Conservation (phyloP, 2,797 vertebrate species). For the Myotis vivesi region DNA sequence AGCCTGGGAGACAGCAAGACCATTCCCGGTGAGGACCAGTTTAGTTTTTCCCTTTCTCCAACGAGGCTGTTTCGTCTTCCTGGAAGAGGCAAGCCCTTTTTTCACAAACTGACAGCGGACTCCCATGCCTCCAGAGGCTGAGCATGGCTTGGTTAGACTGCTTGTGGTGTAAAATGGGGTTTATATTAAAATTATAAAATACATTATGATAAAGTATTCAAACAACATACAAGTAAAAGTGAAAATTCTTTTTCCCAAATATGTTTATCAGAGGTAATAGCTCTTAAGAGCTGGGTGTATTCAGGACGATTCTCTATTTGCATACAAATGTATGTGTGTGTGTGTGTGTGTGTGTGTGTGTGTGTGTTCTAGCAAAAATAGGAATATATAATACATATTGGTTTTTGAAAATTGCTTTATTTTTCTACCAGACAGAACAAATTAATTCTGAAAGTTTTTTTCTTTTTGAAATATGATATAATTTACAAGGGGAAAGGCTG, state of each 20-base stretch:
- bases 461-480: not conserved
- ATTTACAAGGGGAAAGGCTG: not conserved
- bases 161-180: not conserved
- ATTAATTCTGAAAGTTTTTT: not conserved
- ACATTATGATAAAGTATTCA: not conserved
- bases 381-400: not conserved
- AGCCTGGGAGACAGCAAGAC: slow-evolving; percentile 91
- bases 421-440: not conserved
- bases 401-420: not conserved
- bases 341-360: not conserved
- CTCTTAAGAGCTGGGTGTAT: not conserved
- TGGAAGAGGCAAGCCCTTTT: not conserved
- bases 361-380: not conserved
- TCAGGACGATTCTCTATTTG: not conserved
- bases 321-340: not conserved
- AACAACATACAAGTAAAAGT: not conserved
- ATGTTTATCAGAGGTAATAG: slow-evolving; percentile 10
- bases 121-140: not conserved
- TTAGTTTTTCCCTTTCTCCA: not conserved
- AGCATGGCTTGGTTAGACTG: not conserved
- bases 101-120: not conserved
- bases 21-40: slow-evolving; percentile 90
- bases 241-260: not conserved
- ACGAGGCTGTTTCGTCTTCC: not conserved
- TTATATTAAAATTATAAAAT: slow-evolving; percentile 6